Conservation (phyloP, 1,140 invertebrate genomes). For the Trypoxylus dichotomus region DNA sequence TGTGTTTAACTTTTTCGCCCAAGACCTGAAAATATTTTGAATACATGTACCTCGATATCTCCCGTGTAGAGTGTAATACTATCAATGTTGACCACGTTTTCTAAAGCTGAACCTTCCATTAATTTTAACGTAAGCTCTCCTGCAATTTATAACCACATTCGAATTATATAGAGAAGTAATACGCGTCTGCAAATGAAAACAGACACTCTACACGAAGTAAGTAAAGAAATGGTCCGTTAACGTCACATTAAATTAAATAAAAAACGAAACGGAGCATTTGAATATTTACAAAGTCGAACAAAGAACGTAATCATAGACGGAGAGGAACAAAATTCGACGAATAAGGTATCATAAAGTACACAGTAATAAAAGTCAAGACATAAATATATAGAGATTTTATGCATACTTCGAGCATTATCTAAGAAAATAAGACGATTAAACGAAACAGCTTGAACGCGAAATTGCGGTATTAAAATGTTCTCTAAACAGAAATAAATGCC, state of each 20-base stretch:
- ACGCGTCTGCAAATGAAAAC: background rate
- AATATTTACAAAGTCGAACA: conserved; percentile 10
- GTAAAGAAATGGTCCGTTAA: background rate
- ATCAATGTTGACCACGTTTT: too few relatives aligned
- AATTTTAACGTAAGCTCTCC: background rate
- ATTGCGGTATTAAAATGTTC: conserved; percentile 23
- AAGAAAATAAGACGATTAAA: conserved; percentile 24
- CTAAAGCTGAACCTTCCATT: too few relatives aligned
- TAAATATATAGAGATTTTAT: conserved; percentile 23
- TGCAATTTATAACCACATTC: background rate
- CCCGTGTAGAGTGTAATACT: too few relatives aligned
- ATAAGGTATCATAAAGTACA: conserved; percentile 15
- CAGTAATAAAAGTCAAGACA: conserved; percentile 15
- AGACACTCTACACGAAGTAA: background rate
- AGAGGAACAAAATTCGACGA: background rate
- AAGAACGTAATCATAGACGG: background rate
- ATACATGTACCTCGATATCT: too few relatives aligned
- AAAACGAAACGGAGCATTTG: background rate
- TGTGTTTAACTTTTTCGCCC: too few relatives aligned
- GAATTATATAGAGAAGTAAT: background rate
- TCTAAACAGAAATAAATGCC: conserved; percentile 23
- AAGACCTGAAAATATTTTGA: too few relatives aligned
- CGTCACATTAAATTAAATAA: conserved; percentile 14
- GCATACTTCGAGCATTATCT: conserved; percentile 11
- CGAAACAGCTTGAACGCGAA: background rate